Evolutionary conservation across 2,888 invertebrate species (phyloP).

Genomic region (Amphiduros pacificus): DNA sequence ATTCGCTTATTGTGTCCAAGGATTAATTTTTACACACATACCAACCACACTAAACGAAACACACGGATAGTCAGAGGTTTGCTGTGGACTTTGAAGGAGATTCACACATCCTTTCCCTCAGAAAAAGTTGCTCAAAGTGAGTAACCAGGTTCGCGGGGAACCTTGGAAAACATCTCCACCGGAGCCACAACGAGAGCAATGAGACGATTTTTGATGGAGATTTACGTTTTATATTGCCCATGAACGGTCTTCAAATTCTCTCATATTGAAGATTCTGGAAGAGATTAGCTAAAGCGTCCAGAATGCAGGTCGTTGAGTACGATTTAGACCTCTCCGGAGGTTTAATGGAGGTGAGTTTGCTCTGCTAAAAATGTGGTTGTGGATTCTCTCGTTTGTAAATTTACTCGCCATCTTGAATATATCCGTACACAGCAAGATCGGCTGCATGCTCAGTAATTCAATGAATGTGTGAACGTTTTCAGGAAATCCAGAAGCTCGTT

Average conservation of each 20-base stretch:
- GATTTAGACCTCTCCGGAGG: slow-evolving; percentile 79
- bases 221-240: not conserved
- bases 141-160: no score
- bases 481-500: slow-evolving; percentile 87
- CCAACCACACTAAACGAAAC: no score
- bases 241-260: not conserved
- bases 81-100: no score
- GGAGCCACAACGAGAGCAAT: not conserved
- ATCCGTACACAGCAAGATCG: not conserved
- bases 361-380: not conserved
- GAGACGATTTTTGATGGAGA: not conserved
- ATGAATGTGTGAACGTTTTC: slow-evolving; percentile 31
- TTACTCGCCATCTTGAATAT: slow-evolving; percentile 12
- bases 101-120: no score
- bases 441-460: not conserved
- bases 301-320: slow-evolving; percentile 71
- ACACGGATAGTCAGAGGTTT: no score
- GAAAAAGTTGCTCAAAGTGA: no score
- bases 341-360: slow-evolving; percentile 79
- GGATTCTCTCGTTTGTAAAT: not conserved
- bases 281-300: slow-evolving; percentile 6
- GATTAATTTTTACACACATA: not conserved
- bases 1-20: not conserved
- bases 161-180: no score
- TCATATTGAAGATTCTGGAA: not conserved